A percentile compares a stretch with the other conserved stretches of the same genome.
These are phyloP conservation scores for Lontra canadensis DNA, from an alignment of 2,113 vertebrate genomes.

Conservation along the genomic window DNA sequence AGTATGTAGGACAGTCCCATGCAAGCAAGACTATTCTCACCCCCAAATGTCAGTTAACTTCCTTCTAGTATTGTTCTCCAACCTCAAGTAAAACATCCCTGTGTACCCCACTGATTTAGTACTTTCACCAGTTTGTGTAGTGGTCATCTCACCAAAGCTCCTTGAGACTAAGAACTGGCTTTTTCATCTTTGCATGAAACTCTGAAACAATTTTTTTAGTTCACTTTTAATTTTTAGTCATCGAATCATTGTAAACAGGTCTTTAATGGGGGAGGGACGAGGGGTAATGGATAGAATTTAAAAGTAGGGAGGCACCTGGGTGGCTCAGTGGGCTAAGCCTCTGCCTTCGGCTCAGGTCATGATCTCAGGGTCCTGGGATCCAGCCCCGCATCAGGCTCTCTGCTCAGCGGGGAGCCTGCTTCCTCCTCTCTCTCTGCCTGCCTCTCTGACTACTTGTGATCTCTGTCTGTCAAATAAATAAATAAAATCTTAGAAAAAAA, in stretches of 20 bases:
- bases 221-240: conserved; percentile 19
- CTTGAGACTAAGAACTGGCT: background rate
- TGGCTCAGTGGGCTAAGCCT: too few relatives aligned
- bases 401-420: too few relatives aligned
- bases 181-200: background rate
- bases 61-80: background rate
- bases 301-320: background rate
- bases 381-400: too few relatives aligned
- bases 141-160: background rate
- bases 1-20: background rate
- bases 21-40: background rate
- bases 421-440: too few relatives aligned
- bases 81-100: background rate
- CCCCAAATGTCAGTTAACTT: background rate
- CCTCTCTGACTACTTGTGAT: too few relatives aligned
- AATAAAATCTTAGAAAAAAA: background rate
- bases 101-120: background rate
- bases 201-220: background rate
- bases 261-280: background rate
- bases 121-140: background rate
- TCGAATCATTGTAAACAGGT: background rate
- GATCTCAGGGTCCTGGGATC: too few relatives aligned
- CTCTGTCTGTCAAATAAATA: too few relatives aligned
- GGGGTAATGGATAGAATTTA: background rate
- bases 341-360: too few relatives aligned